These are phyloP conservation scores for Gymnocephalus cernua DNA, from an alignment of 2,113 vertebrate genomes.

Conservation along the genomic window DNA sequence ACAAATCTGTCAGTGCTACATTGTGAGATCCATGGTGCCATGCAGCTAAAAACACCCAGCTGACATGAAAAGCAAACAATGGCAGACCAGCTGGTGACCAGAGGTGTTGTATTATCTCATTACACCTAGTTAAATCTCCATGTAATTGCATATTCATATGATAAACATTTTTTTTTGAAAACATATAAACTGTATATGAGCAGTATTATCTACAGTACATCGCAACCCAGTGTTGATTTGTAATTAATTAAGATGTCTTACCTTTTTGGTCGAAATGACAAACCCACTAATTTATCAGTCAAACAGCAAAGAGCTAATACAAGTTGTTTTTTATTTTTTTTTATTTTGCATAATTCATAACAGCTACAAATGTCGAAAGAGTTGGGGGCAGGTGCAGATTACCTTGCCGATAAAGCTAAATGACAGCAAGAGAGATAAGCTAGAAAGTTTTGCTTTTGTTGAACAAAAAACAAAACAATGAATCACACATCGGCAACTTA, in stretches of 20 bases:
- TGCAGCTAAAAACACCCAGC: neutral
- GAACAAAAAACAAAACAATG: neutral
- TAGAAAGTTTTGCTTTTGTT: constrained; percentile 5
- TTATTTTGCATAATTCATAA: neutral
- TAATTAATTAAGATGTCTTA: neutral
- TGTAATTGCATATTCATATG: neutral
- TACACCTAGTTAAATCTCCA: neutral
- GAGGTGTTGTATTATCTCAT: neutral
- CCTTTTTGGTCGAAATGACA: neutral
- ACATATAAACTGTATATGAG: neutral
- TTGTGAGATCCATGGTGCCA: neutral
- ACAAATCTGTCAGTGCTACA: neutral
- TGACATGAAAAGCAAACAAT: neutral
- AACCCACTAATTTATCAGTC: neutral
- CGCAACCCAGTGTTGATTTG: neutral
- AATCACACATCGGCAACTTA: constrained; percentile 26
- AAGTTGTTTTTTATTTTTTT: no score
- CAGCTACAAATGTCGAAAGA: neutral
- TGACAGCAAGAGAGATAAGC: neutral
- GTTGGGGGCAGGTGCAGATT: neutral
- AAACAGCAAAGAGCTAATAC: neutral
- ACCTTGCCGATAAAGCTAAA: neutral
- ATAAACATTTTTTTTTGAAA: neutral
- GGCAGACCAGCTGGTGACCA: no score
- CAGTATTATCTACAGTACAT: neutral